phyloP scores from a whole-genome alignment of 2,113 vertebrate genomes.

The Platysteira castanea region DNA sequence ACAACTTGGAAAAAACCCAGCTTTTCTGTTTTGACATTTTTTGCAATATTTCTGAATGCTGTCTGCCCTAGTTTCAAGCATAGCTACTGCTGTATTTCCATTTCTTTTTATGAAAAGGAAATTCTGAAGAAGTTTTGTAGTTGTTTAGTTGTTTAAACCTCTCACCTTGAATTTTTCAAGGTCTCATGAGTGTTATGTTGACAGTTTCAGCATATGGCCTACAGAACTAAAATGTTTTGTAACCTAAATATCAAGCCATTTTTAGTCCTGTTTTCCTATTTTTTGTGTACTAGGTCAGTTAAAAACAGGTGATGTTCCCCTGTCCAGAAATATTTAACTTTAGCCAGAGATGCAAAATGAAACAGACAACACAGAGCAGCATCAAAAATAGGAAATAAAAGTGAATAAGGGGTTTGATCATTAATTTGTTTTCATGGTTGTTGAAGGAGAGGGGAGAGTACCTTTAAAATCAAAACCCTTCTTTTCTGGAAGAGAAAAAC shows the following conservation, averaged over 20 bases:
- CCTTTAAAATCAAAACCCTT: not conserved
- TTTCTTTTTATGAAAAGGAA: not conserved
- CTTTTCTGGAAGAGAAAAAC: not conserved
- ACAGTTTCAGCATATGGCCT: not conserved
- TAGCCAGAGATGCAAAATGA: not conserved
- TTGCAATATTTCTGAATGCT: not conserved
- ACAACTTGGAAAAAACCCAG: constrained; percentile 6
- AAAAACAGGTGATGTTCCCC: not conserved
- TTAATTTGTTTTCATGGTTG: not conserved
- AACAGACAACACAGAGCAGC: not conserved
- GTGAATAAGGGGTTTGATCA: not conserved
- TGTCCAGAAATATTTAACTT: not conserved
- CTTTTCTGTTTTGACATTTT: not conserved
- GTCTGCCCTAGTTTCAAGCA: not conserved
- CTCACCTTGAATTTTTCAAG: not conserved
- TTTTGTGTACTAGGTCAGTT: not conserved
- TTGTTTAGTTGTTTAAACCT: not conserved
- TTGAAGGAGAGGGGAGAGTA: not conserved
- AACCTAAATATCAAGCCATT: not conserved
- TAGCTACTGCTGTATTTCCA: not conserved
- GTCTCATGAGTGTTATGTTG: not conserved
- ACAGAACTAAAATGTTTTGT: not conserved
- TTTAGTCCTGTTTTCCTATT: not conserved
- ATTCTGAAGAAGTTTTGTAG: not conserved
- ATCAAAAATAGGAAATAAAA: not conserved